A percentile compares a stretch with the other conserved stretches of the same genome.
phyloP scores from a whole-genome alignment of 2,888 invertebrate genomes.

The Drosophila heteroneura region DNA sequence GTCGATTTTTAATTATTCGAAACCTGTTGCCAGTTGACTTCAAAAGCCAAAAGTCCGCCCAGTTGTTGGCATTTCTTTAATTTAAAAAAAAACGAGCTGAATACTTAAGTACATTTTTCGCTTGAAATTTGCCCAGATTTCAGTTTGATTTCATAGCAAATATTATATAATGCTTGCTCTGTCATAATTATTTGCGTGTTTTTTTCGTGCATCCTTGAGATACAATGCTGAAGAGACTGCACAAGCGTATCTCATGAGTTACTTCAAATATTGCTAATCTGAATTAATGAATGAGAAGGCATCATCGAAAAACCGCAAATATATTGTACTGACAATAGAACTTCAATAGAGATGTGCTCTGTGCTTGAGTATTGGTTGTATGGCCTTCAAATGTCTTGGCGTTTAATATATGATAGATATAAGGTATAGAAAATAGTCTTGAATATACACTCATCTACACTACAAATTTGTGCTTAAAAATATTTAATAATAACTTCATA shows the following conservation, averaged over 20 bases:
- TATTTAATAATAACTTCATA: not conserved
- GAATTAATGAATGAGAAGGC: slow-evolving; percentile 19
- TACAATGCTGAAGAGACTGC: not conserved
- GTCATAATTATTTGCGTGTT: slow-evolving; percentile 26
- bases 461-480: not conserved
- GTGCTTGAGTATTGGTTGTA: not conserved
- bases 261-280: slow-evolving; percentile 7
- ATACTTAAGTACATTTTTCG: slow-evolving; percentile 37
- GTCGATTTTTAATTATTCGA: slow-evolving; percentile 62
- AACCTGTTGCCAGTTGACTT: slow-evolving; percentile 54
- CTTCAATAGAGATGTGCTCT: not conserved
- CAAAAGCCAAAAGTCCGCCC: slow-evolving; percentile 45
- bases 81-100: slow-evolving; percentile 26
- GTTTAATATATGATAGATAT: not conserved
- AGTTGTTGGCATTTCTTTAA: slow-evolving; percentile 60
- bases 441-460: not conserved
- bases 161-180: slow-evolving; percentile 9
- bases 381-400: not conserved
- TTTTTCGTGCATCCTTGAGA: slow-evolving; percentile 26
- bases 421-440: not conserved
- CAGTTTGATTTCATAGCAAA: not conserved
- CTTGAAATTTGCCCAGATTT: slow-evolving; percentile 18
- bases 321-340: slow-evolving; percentile 4
- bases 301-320: slow-evolving; percentile 14
- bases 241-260: not conserved